A percentile compares a stretch with the other conserved stretches of the same genome.
These are phyloP conservation scores for Xenus cinereus DNA, from an alignment of 2,113 vertebrate genomes.

Conservation along the genomic window DNA sequence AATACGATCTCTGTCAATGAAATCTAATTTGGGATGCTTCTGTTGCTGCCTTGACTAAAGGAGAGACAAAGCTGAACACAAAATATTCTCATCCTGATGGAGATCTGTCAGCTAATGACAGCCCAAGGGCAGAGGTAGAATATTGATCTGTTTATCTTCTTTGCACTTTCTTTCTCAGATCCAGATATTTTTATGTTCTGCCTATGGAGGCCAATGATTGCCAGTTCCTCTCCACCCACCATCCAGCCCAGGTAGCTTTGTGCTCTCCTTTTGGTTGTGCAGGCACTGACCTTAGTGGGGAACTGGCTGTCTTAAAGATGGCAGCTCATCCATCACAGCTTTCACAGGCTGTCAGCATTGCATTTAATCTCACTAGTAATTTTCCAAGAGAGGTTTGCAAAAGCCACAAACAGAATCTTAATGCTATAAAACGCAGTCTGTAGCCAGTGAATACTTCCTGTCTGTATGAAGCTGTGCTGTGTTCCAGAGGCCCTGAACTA, in stretches of 20 bases:
- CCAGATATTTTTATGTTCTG: neutral
- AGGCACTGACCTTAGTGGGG: slow-evolving; percentile 66
- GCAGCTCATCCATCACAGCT: slow-evolving; percentile 77
- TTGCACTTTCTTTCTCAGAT: neutral
- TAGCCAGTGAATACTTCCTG: slow-evolving; percentile 34
- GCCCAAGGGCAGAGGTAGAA: neutral
- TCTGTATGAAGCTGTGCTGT: neutral
- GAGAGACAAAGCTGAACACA: neutral
- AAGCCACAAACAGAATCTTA: slow-evolving; percentile 78
- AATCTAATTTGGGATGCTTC: neutral
- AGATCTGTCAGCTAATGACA: neutral
- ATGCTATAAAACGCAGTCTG: slow-evolving; percentile 53
- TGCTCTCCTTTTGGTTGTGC: slow-evolving; percentile 27
- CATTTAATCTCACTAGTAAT: slow-evolving; percentile 78
- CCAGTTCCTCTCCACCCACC: neutral
- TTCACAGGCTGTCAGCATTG: slow-evolving; percentile 52
- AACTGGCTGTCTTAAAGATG: slow-evolving; percentile 66
- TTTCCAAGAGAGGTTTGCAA: slow-evolving; percentile 73
- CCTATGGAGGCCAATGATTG: neutral
- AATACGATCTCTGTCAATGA: neutral
- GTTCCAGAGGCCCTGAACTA: neutral
- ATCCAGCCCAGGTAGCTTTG: neutral
- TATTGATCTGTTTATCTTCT: neutral
- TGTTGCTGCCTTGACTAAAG: neutral
- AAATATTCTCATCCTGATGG: neutral